A percentile compares a stretch with the other conserved stretches of the same genome.
Evolutionary conservation across 2,888 invertebrate genomes (phyloP).

Genomic region (Lissocephala sabroskyi): DNA sequence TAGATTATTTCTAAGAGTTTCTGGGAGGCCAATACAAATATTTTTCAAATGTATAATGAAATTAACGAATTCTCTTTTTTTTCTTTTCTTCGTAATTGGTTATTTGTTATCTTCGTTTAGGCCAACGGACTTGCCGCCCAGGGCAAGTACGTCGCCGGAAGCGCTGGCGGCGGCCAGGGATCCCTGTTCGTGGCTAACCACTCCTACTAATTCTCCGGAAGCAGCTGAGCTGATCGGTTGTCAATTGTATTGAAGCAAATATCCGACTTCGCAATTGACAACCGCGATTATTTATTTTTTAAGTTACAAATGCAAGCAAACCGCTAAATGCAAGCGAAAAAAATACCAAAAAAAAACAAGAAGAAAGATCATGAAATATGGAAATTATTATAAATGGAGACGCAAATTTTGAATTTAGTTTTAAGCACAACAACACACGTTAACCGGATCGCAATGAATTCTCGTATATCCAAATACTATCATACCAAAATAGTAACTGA

Average conservation of each 20-base stretch:
- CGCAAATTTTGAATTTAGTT: conserved; percentile 56
- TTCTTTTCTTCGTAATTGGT: too few relatives aligned
- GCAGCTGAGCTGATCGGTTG: conserved; percentile 5
- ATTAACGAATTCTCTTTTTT: neutral
- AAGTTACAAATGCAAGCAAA: conserved; percentile 45
- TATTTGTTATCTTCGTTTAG: conserved; percentile 74
- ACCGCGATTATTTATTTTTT: conserved; percentile 46
- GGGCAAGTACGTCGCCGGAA: conserved; percentile 93
- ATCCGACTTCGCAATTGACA: conserved; percentile 18
- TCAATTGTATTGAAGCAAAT: conserved; percentile 23
- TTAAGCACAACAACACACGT: conserved; percentile 56
- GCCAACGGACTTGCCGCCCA: conserved; percentile 92
- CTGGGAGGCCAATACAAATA: neutral
- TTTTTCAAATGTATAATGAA: too few relatives aligned
- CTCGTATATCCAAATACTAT: conserved; percentile 26
- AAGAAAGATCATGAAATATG: conserved; percentile 32
- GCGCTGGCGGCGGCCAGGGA: conserved; percentile 89
- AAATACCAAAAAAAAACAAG: conserved; percentile 18
- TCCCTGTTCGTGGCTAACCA: conserved; percentile 95
- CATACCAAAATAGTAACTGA: conserved; percentile 29
- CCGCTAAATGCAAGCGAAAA: conserved; percentile 24
- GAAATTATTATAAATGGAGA: conserved; percentile 41
- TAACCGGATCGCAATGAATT: conserved; percentile 43
- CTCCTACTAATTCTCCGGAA: conserved; percentile 82
- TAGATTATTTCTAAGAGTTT: too few relatives aligned